Conservation (phyloP, 2,113 vertebrate genomes). For the Pavo muticus region DNA sequence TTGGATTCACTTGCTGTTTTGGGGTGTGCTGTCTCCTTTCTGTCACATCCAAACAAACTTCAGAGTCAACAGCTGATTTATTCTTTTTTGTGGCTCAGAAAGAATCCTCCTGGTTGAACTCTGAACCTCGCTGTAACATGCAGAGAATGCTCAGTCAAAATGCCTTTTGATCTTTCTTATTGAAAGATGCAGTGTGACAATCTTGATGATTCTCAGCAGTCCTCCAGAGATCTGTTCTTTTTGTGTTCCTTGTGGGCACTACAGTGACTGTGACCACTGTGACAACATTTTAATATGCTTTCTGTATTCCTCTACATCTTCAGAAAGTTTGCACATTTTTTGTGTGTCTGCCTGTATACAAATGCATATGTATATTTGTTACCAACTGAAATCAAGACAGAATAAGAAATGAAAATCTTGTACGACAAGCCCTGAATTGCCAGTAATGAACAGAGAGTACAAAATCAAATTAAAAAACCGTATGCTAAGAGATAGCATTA, state of each 20-base stretch:
- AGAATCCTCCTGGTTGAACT: neutral
- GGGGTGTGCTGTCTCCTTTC: neutral
- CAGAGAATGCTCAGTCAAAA: neutral
- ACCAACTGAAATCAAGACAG: slow-evolving; percentile 57
- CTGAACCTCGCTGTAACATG: slow-evolving; percentile 3
- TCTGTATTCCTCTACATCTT: slow-evolving; percentile 42
- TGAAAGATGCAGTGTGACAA: slow-evolving; percentile 18
- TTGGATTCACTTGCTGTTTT: neutral
- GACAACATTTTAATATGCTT: slow-evolving; percentile 57
- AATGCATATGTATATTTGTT: slow-evolving; percentile 16
- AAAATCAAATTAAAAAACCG: slow-evolving; percentile 74
- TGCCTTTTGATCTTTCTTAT: slow-evolving; percentile 27
- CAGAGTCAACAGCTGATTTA: neutral
- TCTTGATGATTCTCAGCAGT: slow-evolving; percentile 13
- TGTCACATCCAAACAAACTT: slow-evolving; percentile 14
- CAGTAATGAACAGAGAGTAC: slow-evolving; percentile 73
- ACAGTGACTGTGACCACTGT: slow-evolving; percentile 27
- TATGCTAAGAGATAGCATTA: slow-evolving; percentile 76
- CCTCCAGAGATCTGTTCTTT: slow-evolving; percentile 46
- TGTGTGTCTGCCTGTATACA: neutral
- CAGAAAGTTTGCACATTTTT: slow-evolving; percentile 14
- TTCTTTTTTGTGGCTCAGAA: neutral
- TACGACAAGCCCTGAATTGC: slow-evolving; percentile 67
- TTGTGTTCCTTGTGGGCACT: slow-evolving; percentile 41
- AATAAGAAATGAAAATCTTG: slow-evolving; percentile 66